phyloP scores from a whole-genome alignment of 2,888 invertebrate genomes.

The Eupithecia centaureata region DNA sequence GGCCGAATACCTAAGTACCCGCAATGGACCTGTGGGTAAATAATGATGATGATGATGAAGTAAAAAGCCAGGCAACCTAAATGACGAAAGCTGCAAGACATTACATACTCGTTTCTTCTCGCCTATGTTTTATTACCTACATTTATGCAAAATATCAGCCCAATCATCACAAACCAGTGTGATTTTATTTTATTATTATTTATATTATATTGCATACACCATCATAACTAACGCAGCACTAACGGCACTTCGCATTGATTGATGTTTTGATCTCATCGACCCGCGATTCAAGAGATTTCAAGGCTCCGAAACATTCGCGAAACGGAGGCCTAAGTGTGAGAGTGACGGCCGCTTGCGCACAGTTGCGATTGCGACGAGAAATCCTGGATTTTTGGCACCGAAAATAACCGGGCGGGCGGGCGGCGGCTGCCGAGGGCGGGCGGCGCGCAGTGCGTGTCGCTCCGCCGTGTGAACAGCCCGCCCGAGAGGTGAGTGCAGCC shows the following conservation, averaged over 20 bases:
- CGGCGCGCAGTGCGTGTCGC: slow-evolving; percentile 82
- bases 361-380: slow-evolving; percentile 49
- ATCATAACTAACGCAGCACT: slow-evolving; percentile 13
- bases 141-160: too few species aligned
- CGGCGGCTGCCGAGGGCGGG: slow-evolving; percentile 69
- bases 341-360: slow-evolving; percentile 54
- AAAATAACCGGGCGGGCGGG: slow-evolving; percentile 81
- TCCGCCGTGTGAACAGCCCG: slow-evolving; percentile 83
- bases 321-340: slow-evolving; percentile 56
- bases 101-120: too few species aligned
- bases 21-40: too few species aligned
- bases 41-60: too few species aligned
- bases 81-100: too few species aligned
- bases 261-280: slow-evolving; percentile 42
- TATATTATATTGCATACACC: background rate
- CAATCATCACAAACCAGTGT: too few species aligned
- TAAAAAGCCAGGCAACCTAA: too few species aligned
- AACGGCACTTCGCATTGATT: slow-evolving; percentile 36
- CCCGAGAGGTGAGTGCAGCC: slow-evolving; percentile 75
- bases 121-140: too few species aligned
- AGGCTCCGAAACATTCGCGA: slow-evolving; percentile 43
- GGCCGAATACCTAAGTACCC: too few species aligned
- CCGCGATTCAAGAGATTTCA: slow-evolving; percentile 45
- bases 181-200: too few species aligned
- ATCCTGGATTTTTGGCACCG: slow-evolving; percentile 83